Percentiles rank a stretch among this genome's conserved stretches.
Conservation (phyloP, 2,888 invertebrate genomes). For the Agapostemon virescens region DNA sequence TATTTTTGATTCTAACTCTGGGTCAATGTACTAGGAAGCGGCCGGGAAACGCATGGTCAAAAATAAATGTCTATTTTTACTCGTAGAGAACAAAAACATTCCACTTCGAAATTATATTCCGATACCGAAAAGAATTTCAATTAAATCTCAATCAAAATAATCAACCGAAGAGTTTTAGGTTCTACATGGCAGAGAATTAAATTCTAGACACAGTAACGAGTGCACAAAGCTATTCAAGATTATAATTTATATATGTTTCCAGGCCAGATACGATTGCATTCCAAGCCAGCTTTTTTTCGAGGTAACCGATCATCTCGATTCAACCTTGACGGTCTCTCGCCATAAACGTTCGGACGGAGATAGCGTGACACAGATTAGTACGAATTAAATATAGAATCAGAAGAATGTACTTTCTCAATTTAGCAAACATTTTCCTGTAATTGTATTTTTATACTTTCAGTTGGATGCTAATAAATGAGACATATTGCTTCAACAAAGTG, state of each 20-base stretch:
- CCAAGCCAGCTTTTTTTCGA: slow-evolving; percentile 30
- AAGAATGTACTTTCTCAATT: background rate
- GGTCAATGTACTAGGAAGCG: slow-evolving; percentile 31
- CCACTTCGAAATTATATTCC: background rate
- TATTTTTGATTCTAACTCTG: slow-evolving; percentile 18
- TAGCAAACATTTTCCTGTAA: background rate
- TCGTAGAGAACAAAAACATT: background rate
- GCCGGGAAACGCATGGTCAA: background rate
- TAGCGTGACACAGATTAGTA: background rate
- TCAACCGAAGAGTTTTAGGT: background rate
- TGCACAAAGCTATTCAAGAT: background rate
- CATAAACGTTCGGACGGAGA: slow-evolving; percentile 7
- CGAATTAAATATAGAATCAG: slow-evolving; percentile 40
- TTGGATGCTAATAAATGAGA: background rate
- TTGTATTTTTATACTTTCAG: background rate
- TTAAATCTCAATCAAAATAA: background rate
- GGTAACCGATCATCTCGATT: background rate
- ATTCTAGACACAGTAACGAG: too few relatives aligned
- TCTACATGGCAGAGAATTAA: background rate
- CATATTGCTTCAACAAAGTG: too few relatives aligned
- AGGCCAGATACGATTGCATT: background rate
- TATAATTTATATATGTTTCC: background rate
- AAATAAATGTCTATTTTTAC: slow-evolving; percentile 23
- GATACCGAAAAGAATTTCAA: background rate
- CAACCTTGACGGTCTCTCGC: slow-evolving; percentile 24